phyloP scores from a whole-genome alignment of 2,888 invertebrate genomes.

The Germaria angustata region DNA sequence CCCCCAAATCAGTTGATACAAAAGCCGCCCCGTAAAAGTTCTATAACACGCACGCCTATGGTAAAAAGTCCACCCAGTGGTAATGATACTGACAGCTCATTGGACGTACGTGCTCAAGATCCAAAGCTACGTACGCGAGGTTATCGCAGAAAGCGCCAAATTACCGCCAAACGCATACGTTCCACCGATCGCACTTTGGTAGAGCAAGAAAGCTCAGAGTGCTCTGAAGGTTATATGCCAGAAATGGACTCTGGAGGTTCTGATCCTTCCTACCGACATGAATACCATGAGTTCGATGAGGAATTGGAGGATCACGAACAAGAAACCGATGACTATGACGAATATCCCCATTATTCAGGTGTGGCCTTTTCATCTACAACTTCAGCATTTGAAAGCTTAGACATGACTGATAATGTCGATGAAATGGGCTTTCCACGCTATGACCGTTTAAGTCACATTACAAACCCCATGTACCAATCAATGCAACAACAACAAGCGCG shows the following conservation, averaged over 20 bases:
- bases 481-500: constrained; percentile 51
- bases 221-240: constrained; percentile 86
- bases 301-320: constrained; percentile 78
- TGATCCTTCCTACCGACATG: constrained; percentile 82
- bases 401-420: constrained; percentile 84
- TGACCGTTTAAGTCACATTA: constrained; percentile 82
- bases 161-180: constrained; percentile 78
- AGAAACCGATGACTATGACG: constrained; percentile 82
- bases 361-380: constrained; percentile 72
- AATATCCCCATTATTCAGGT: constrained; percentile 80
- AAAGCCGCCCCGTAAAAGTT: constrained; percentile 84
- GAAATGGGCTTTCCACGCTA: constrained; percentile 85
- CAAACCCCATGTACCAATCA: constrained; percentile 78
- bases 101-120: constrained; percentile 84
- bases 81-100: constrained; percentile 87
- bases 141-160: constrained; percentile 85
- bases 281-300: constrained; percentile 80
- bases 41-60: constrained; percentile 83
- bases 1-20: constrained; percentile 84
- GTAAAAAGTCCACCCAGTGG: constrained; percentile 86
- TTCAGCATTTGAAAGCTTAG: constrained; percentile 82
- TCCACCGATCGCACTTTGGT: constrained; percentile 75
- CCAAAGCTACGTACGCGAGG: constrained; percentile 85
- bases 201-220: constrained; percentile 84
- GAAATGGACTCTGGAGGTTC: constrained; percentile 84